Evolutionary conservation across 2,888 invertebrate genomes (phyloP), one percentile per base, ranked within the genome.

Genomic region (Drosophila longiperda): DNA sequence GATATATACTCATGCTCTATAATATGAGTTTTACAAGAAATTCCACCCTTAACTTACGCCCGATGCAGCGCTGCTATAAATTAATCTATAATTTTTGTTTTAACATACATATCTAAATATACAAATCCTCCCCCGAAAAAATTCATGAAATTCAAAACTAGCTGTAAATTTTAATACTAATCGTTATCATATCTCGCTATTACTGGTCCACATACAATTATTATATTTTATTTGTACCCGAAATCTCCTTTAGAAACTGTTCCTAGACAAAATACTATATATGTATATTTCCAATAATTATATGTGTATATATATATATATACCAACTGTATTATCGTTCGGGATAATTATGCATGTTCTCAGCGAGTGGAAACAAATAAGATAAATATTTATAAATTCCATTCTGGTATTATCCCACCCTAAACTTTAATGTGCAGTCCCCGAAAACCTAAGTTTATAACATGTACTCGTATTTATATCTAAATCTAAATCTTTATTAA

Each of bases 31-130:
- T 6, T 34, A 54, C 57, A 36, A 67, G 53, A 50, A 55, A 57
- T n/a, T 40, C 17, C 23, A 54, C 33, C 60, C 26, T 12, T 61
- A 64, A 67, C 62, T 74, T 65, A 57, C 62, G 57, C 71, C 91
- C 91, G 90, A 89, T 92, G 91, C 91, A 91, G 83, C 87, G 92
- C 86, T 90, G 90, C 90, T 74, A 66, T 48, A 33, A 59, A 61
- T 48, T 45, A 60, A 20, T 53, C n/a, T 7, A 34, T 61, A 33
- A 36, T 20, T 29, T 48, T 36, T 32, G 33, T 42, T 32, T 55
- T 0, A 38, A 55, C n/a, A 55, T 38, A 55, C n/a, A n/a, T 49
- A 55, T 55, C 8, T 45, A 52, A 23, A 17, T 33, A 20, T 52
- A 42, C 1, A 17, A 50, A 50, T 26, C 48, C 5, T 34, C 1